These are phyloP conservation scores for Phalacrocorax carbo DNA, from an alignment of 2,113 vertebrate species.

Conservation along the genomic window DNA sequence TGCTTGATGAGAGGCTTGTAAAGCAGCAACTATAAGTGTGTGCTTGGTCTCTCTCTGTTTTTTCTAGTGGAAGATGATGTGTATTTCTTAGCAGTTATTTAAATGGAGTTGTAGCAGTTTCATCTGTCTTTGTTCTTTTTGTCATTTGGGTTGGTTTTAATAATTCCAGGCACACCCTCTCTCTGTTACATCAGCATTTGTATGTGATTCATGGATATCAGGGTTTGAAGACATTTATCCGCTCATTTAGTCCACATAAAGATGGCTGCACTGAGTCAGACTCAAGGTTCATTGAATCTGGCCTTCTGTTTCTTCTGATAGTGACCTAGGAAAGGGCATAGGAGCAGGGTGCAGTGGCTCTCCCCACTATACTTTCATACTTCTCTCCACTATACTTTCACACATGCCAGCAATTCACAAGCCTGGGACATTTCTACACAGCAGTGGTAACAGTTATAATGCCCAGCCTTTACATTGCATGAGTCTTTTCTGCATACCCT, in stretches of 20 bases:
- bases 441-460: background rate
- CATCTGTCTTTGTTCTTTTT: background rate
- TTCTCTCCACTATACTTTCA: background rate
- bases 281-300: rapidly evolving
- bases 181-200: background rate
- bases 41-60: background rate
- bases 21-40: background rate
- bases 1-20: background rate
- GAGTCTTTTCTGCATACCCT: background rate
- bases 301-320: background rate
- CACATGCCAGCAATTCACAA: background rate
- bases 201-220: slow-evolving; percentile 32
- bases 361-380: background rate
- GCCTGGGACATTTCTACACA: background rate
- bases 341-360: background rate
- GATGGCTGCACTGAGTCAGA: background rate
- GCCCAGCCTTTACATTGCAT: background rate
- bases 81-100: background rate
- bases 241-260: background rate
- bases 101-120: background rate
- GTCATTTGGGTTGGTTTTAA: slow-evolving; percentile 33
- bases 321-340: background rate
- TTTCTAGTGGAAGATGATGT: background rate
- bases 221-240: background rate
- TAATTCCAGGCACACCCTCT: slow-evolving; percentile 37